Evolutionary conservation across 2,888 invertebrate species (phyloP).

Genomic region (Lasioglossum malachurum): DNA sequence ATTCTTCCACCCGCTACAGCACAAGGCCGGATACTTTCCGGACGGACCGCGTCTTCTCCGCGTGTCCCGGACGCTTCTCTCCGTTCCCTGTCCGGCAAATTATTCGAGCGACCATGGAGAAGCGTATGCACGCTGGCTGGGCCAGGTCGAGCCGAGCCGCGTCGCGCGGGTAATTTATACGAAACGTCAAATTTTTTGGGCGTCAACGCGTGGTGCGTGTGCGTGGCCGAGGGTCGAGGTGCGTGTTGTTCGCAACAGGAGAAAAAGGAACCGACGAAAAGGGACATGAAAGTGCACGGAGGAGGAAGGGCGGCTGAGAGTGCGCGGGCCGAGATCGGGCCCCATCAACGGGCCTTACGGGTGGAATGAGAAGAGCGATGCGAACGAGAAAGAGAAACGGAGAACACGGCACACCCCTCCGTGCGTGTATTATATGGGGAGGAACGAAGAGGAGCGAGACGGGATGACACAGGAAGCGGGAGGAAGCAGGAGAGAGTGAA

Average conservation of each 20-base stretch:
- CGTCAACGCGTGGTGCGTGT: slow-evolving; percentile 68
- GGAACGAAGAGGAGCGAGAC: slow-evolving; percentile 33
- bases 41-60: not conserved
- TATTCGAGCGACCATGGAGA: not conserved
- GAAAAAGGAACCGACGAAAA: slow-evolving; percentile 58
- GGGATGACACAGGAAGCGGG: not conserved
- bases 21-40: too few relatives aligned
- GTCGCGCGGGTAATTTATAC: slow-evolving; percentile 63
- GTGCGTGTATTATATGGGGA: slow-evolving; percentile 30
- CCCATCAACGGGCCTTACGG: slow-evolving; percentile 21
- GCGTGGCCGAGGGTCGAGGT: slow-evolving; percentile 58
- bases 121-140: not conserved
- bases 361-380: slow-evolving; percentile 16
- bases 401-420: slow-evolving; percentile 16
- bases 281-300: slow-evolving; percentile 58
- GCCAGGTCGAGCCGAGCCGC: not conserved
- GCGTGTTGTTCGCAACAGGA: slow-evolving; percentile 53
- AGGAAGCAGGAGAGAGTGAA: slow-evolving; percentile 33
- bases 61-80: not conserved
- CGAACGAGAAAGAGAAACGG: not conserved
- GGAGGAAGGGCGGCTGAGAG: slow-evolving; percentile 48
- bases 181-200: slow-evolving; percentile 73
- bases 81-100: not conserved
- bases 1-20: too few relatives aligned
- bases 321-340: slow-evolving; percentile 53